Percentiles rank a stretch among this genome's conserved stretches.
phyloP scores from a whole-genome alignment of 2,113 vertebrate genomes.

The Sclerurus mexicanus region DNA sequence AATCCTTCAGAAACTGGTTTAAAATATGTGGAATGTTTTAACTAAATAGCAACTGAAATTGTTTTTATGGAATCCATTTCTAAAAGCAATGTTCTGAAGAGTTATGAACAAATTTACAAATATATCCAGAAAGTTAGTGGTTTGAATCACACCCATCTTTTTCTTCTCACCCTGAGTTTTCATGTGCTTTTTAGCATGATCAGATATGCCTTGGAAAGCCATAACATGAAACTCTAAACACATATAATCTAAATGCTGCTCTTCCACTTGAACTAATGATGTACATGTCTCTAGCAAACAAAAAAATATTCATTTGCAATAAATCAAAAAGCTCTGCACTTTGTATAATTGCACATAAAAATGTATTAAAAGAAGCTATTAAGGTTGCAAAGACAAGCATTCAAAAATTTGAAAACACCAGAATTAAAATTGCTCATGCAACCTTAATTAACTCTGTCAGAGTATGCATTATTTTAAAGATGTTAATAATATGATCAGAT shows the following conservation, averaged over 20 bases:
- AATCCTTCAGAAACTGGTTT: background rate
- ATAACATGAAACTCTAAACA: background rate
- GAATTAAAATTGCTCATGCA: slow-evolving; percentile 18
- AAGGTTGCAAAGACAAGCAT: slow-evolving; percentile 35
- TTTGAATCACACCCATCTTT: background rate
- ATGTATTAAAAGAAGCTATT: slow-evolving; percentile 17
- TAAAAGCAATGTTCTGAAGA: background rate
- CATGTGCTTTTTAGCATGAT: background rate
- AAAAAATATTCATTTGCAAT: slow-evolving; percentile 32
- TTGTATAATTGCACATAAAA: slow-evolving; percentile 20
- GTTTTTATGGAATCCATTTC: background rate
- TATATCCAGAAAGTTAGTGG: background rate
- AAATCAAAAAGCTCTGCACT: slow-evolving; percentile 12
- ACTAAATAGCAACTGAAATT: background rate
- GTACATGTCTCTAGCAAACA: background rate
- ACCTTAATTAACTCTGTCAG: background rate
- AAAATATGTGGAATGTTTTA: background rate
- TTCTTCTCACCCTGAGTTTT: background rate
- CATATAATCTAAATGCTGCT: background rate
- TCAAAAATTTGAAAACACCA: background rate
- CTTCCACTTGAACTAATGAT: slow-evolving; percentile 33
- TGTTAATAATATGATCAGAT: background rate
- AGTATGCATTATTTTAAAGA: background rate
- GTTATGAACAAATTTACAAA: background rate
- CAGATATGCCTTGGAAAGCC: background rate